Evolutionary conservation across 2,888 invertebrate genomes (phyloP), one percentile per base, ranked within the genome.

Genomic region (Nymphalis urticae): DNA sequence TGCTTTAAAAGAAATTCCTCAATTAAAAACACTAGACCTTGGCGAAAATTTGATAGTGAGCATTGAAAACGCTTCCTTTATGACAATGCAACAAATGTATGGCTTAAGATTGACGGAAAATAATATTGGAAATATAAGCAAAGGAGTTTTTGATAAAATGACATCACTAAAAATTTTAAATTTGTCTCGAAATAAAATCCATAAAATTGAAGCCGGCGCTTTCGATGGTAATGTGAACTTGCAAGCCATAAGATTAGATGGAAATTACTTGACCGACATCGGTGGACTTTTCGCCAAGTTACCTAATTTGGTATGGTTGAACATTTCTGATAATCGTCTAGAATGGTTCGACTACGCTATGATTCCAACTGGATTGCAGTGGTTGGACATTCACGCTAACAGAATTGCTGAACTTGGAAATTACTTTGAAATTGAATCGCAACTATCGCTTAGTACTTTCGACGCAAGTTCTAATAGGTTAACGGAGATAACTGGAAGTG

Each of bases 341-440:
- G 95, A 95, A 89, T 95, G 95, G 94, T 96, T 97, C 86, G 97
- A 97, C 89, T 97, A 97, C 86, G 96, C 96, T 68, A 94, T 97
- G 88, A 96, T 97, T 85, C 97, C 97, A 72, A 96, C 96, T 76
- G 95, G 96, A 82, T 93, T 97, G 78, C 96, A 96, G 89, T 96
- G 96, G 96, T 90, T 97, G 78, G 97, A 97, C 89, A 95, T 97
- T 81, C 97, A 97, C 82, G 94, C 96, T 75, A 97, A 97, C 91
- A 95, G 95, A 88, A 97, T 97, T 76, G 94, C 94, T 77, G 96
- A 96, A 87, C 93, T 97, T 76, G 96, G 96, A 76, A 97, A 97
- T 93, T 96, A 96, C 87, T 96, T 96, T 83, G 97, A 97, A 86
- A 95, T 97, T 80, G 96, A 97, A 92, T 95, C 95, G 70, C 95